A percentile compares a stretch with the other conserved stretches of the same genome.
These are phyloP conservation scores for Hydriomena furcata DNA, from an alignment of 2,888 invertebrate species.

Conservation along the genomic window DNA sequence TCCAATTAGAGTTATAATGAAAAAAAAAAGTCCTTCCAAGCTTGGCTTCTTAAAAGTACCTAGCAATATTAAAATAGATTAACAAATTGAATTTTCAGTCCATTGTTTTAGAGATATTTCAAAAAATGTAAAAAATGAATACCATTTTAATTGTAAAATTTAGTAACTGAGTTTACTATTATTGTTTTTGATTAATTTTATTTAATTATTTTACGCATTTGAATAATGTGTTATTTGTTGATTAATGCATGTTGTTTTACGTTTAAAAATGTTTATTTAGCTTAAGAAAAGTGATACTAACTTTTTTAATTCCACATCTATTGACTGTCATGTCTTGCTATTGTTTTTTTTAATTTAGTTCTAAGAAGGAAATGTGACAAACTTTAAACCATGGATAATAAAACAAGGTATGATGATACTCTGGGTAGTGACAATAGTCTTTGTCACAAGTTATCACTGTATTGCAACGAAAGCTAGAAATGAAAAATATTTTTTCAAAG, in stretches of 20 bases:
- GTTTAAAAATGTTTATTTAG: slow-evolving; percentile 16
- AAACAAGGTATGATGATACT: no score
- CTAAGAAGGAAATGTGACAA: no score
- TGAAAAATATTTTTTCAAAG: no score
- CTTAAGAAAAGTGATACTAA: slow-evolving; percentile 26
- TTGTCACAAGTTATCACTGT: no score
- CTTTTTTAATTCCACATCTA: slow-evolving; percentile 26
- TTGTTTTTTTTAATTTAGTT: no score
- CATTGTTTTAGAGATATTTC: background rate
- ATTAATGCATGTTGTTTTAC: slow-evolving; percentile 15
- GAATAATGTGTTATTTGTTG: no score
- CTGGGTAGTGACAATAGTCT: no score
- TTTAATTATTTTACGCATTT: slow-evolving; percentile 17
- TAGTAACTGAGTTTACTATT: slow-evolving; percentile 10
- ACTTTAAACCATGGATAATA: no score
- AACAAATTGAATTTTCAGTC: background rate
- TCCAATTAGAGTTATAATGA: no score
- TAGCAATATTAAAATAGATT: background rate
- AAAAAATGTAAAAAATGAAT: slow-evolving; percentile 5
- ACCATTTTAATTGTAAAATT: slow-evolving; percentile 3
- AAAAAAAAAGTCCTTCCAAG: slow-evolving; percentile 35
- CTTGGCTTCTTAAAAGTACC: slow-evolving; percentile 30
- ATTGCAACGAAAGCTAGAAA: no score
- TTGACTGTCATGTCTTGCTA: no score
- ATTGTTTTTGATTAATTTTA: slow-evolving; percentile 17